phyloP scores from a whole-genome alignment of 1,140 invertebrate genomes.

The Drosophila miranda region DNA sequence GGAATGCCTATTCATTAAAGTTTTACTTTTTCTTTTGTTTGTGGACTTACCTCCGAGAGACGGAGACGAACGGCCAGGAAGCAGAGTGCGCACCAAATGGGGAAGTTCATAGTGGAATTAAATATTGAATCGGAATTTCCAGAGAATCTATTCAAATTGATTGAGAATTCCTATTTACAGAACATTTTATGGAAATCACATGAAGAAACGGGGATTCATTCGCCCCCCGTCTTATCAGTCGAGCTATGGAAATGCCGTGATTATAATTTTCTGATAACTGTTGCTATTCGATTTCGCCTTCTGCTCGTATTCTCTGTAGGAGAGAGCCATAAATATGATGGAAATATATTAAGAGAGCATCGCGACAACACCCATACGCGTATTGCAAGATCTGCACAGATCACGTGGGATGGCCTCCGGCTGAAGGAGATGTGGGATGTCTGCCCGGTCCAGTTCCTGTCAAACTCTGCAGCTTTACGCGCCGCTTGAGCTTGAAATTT shows the following conservation, averaged over 20 bases:
- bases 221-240: conserved; percentile 20
- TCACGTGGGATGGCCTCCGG: conserved; percentile 23
- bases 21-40: not conserved
- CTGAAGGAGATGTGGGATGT: conserved; percentile 22
- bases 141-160: conserved; percentile 20
- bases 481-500: conserved; percentile 43
- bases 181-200: conserved; percentile 26
- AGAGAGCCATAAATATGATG: conserved; percentile 3
- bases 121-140: not conserved
- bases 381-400: conserved; percentile 8
- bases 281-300: not conserved
- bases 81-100: not conserved
- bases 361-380: not conserved
- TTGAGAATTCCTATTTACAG: conserved; percentile 6
- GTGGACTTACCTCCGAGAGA: conserved; percentile 10
- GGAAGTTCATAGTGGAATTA: conserved; percentile 6
- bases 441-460: conserved; percentile 3
- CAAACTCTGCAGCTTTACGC: conserved; percentile 34
- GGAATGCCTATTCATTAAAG: not conserved
- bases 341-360: not conserved
- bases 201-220: not conserved
- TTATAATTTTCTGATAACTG: conserved; percentile 34
- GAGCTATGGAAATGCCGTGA: conserved; percentile 15
- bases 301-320: not conserved
- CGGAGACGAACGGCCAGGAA: not conserved